Evolutionary conservation across 2,113 vertebrate genomes (phyloP).

Genomic region (Toxotes jaculatrix): DNA sequence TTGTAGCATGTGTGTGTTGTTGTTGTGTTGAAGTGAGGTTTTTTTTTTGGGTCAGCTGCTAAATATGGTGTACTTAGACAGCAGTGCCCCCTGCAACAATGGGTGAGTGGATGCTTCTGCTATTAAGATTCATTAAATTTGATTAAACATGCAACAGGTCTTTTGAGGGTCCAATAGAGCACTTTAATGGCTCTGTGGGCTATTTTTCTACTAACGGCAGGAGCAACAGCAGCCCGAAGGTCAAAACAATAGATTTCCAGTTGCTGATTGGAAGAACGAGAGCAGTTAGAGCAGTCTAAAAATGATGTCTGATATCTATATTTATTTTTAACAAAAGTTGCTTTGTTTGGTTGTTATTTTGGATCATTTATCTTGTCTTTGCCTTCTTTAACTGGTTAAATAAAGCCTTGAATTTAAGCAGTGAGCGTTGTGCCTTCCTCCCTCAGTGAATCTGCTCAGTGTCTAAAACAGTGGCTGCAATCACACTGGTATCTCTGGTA

Average conservation of each 20-base stretch:
- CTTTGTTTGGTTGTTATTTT: no score
- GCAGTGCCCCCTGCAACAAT: not conserved
- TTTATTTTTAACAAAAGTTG: no score
- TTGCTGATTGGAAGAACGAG: not conserved
- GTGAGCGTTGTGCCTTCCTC: not conserved
- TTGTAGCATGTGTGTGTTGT: not conserved
- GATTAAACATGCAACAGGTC: not conserved
- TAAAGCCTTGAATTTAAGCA: no score
- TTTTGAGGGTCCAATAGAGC: not conserved
- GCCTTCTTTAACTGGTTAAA: no score
- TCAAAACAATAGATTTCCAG: no score
- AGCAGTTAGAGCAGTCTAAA: not conserved
- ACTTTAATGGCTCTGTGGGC: not conserved
- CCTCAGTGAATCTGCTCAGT: not conserved
- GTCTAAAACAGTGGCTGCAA: not conserved
- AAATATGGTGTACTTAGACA: not conserved
- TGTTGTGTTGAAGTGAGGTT: not conserved
- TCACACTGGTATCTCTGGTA: slow-evolving; percentile 4
- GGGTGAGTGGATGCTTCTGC: not conserved
- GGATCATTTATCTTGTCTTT: no score
- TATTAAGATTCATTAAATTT: not conserved
- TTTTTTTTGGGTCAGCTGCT: not conserved
- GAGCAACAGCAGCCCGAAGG: no score
- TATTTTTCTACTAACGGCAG: not conserved
- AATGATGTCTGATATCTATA: not conserved